These are phyloP conservation scores for Spilarctia lutea DNA, from an alignment of 2,888 invertebrate species.

Conservation along the genomic window DNA sequence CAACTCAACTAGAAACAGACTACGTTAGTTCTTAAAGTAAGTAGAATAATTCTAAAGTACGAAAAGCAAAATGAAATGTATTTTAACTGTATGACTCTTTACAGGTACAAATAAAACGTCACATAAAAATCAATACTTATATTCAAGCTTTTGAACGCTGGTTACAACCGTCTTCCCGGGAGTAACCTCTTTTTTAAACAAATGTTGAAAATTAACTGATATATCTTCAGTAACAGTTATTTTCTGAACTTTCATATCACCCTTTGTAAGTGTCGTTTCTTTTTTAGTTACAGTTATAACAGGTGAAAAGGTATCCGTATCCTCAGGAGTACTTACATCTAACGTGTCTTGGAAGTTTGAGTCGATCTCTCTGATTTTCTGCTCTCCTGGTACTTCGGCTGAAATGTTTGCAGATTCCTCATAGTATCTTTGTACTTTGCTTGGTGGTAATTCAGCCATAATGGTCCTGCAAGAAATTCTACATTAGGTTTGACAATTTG, in stretches of 20 bases:
- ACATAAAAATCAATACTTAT: constrained; percentile 62
- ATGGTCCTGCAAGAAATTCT: constrained; percentile 50
- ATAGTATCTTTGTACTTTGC: constrained; percentile 57
- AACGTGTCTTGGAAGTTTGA: constrained; percentile 12
- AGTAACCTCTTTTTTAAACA: constrained; percentile 71
- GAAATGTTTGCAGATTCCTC: constrained; percentile 60
- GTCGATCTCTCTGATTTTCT: constrained; percentile 58
- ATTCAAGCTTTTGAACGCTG: constrained; percentile 71
- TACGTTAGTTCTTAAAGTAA: too few relatives aligned
- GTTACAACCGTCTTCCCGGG: constrained; percentile 73
- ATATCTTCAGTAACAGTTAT: constrained; percentile 75
- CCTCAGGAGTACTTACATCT: constrained; percentile 36
- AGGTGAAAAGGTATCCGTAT: constrained; percentile 59
- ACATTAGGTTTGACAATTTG: not conserved
- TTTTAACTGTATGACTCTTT: not conserved
- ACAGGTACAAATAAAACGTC: constrained; percentile 45
- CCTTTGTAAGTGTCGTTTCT: constrained; percentile 70
- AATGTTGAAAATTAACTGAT: constrained; percentile 73
- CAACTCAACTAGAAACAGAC: too few relatives aligned
- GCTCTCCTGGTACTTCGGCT: constrained; percentile 70
- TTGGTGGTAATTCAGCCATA: constrained; percentile 63
- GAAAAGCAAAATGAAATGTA: not conserved
- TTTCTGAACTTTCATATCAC: constrained; percentile 72
- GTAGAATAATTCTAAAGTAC: too few relatives aligned
- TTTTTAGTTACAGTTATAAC: constrained; percentile 73